Conservation (phyloP, 2,888 invertebrate genomes). For the Gymnoscelis rufifasciata region DNA sequence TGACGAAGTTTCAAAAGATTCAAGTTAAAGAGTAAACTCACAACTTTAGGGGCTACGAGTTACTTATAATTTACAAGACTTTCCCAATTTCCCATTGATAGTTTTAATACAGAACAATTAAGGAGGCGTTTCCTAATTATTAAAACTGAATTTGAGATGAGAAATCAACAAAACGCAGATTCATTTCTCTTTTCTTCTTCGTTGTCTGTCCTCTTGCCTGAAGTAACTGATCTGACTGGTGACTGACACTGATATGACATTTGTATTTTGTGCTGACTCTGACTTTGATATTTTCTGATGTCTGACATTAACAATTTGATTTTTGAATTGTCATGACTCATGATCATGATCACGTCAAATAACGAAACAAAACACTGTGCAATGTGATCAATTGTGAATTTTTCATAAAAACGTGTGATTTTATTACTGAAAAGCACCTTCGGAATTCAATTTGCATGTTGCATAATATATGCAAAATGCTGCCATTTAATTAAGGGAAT, state of each 20-base stretch:
- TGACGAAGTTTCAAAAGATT: conserved; percentile 40
- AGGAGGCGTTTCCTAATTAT: conserved; percentile 2
- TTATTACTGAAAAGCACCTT: conserved; percentile 23
- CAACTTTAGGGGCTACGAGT: too few species aligned
- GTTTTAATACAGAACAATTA: too few species aligned
- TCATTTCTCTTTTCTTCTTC: too few species aligned
- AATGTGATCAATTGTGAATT: not conserved
- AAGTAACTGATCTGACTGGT: too few species aligned
- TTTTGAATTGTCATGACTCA: not conserved
- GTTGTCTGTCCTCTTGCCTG: too few species aligned
- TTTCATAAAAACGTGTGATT: conserved; percentile 37
- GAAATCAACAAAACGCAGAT: not conserved
- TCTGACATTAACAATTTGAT: not conserved
- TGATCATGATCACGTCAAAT: not conserved
- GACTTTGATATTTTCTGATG: too few species aligned
- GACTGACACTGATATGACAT: too few species aligned
- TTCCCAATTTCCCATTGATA: not conserved
- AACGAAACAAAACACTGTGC: not conserved
- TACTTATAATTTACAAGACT: too few species aligned
- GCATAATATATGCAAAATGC: conserved; percentile 21
- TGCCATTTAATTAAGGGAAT: conserved; percentile 5
- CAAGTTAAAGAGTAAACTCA: conserved; percentile 40
- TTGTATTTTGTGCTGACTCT: too few species aligned
- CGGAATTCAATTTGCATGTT: conserved; percentile 3
- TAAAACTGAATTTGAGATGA: not conserved